Conservation (phyloP, 2,888 invertebrate genomes). For the Melieria picta region DNA sequence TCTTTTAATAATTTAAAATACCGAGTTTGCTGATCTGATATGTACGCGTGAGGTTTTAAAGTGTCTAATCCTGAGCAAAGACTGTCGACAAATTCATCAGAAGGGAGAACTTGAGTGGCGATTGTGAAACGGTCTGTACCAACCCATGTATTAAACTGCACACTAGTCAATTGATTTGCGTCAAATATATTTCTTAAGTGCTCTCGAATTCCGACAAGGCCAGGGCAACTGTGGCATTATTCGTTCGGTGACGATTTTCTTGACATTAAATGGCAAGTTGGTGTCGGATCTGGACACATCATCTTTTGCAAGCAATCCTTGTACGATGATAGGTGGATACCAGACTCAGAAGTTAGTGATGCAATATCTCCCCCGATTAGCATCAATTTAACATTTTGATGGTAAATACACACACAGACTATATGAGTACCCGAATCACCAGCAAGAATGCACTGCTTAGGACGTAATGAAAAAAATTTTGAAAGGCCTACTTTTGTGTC, state of each 20-base stretch:
- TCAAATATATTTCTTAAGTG: not conserved
- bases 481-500: not conserved
- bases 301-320: not conserved
- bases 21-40: not conserved
- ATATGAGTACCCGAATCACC: conserved; percentile 14
- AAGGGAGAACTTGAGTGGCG: not conserved
- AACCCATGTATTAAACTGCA: not conserved
- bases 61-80: not conserved
- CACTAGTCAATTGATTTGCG: not conserved
- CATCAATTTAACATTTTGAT: conserved; percentile 3
- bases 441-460: conserved; percentile 15
- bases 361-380: not conserved
- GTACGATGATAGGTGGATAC: not conserved
- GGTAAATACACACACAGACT: conserved; percentile 12
- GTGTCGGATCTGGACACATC: not conserved
- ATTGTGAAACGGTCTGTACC: not conserved
- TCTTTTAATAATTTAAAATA: not conserved
- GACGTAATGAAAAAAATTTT: not conserved
- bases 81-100: not conserved
- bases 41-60: not conserved
- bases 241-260: not conserved
- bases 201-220: not conserved
- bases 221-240: not conserved
- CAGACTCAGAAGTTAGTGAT: not conserved
- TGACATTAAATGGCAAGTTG: not conserved